Base-by-base conservation (phyloP, 2,888 invertebrate genomes). In the Sphaerophoria rueppellii region DNA sequence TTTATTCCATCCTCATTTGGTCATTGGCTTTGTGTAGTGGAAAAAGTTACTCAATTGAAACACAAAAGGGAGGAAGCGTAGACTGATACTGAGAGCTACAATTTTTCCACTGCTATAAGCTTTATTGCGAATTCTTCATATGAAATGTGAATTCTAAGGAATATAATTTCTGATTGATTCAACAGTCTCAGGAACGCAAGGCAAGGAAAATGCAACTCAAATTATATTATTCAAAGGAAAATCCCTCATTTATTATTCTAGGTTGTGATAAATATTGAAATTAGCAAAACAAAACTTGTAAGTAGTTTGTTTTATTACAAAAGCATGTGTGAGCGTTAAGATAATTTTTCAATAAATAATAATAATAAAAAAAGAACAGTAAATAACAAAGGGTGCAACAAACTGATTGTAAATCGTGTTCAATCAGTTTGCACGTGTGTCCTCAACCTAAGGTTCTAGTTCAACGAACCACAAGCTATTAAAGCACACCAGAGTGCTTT, bases 351-450 rank as follows among this genome's bases (percentile, higher is more conserved):
- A 46, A 61, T 16, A 37, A 0, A 14, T 9, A 37, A 37, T 4
- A 3, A 57, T 16, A 1, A 69, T 6, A 52, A 60, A 60, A 52
- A 58, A 34, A 58, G 37, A 50, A 3, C 37, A 14, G 32, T 11
- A 54, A 60, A 70, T 40, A 65, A 55, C 24, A 77, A 69, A 69
- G 34, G 35, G 40, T 55, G 52, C 69, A 73, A 70, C 63, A 71
- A 74, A 78, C 58, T 46, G 57, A 67, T 55, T 65, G 52, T 61
- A 60, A 71, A 75, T 79, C 74, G 83, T 83, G 75, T 14, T 75
- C 67, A 75, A 75, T 83, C 75, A 83, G 71, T 52, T 65, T 24
- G 71, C 83, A 79, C 83, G 83, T 83, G 83, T 83, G 35, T 4
- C 11, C 16, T 67, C 67, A 12, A 55, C 4, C 75, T 61, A 14